A percentile compares a stretch with the other conserved stretches of the same genome.
Evolutionary conservation across 1,140 invertebrate species (phyloP).

Genomic region (Drosophila orosa): DNA sequence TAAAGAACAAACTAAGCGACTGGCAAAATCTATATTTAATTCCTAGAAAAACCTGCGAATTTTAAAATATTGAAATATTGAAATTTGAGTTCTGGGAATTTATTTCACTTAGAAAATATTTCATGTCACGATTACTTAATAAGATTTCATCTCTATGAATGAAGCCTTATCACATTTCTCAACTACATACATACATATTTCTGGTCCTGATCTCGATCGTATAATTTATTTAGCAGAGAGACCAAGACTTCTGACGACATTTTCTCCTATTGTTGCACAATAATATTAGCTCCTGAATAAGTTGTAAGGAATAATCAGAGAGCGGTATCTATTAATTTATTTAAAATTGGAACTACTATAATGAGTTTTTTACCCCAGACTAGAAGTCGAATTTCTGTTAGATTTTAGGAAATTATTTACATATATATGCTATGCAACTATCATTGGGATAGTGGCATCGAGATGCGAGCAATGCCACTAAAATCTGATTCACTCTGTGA

Average conservation of each 20-base stretch:
- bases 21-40: not conserved
- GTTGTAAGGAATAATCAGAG: not conserved
- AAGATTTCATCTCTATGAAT: too few relatives aligned
- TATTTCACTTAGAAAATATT: not conserved
- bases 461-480: slow-evolving; percentile 7
- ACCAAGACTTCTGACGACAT: not conserved
- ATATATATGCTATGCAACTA: not conserved
- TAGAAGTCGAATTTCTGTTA: not conserved
- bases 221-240: not conserved
- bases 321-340: too few relatives aligned
- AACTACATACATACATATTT: too few relatives aligned
- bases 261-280: not conserved
- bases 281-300: not conserved
- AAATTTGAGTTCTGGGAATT: not conserved
- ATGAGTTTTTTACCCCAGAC: too few relatives aligned
- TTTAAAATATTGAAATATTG: not conserved
- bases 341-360: not conserved
- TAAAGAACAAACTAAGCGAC: not conserved
- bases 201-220: not conserved
- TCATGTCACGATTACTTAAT: too few relatives aligned
- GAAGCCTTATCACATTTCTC: not conserved
- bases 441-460: not conserved
- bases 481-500: slow-evolving; percentile 17
- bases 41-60: not conserved
- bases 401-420: not conserved